phyloP scores from a whole-genome alignment of 2,797 vertebrate species.

The Clamator glandarius region DNA sequence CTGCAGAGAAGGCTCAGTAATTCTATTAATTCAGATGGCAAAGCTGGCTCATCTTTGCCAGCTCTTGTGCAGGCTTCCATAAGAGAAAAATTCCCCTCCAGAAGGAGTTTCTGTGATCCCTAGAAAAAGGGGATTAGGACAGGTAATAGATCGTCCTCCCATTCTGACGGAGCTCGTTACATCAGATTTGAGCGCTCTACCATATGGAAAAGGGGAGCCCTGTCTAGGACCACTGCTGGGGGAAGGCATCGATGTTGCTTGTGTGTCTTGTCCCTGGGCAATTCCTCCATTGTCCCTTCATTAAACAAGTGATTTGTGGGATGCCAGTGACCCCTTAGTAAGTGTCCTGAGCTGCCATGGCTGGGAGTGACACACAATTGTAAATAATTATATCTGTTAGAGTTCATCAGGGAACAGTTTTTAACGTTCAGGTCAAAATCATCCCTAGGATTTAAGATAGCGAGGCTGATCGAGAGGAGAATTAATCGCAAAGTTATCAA shows the following conservation, averaged over 20 bases:
- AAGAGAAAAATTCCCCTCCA: neutral
- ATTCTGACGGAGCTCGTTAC: conserved; percentile 22
- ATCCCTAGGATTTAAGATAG: neutral
- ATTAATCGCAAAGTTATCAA: neutral
- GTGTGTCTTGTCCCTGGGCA: neutral
- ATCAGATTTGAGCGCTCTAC: neutral
- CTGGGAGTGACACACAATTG: neutral
- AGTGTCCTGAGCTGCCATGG: neutral
- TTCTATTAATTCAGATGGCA: too few relatives aligned
- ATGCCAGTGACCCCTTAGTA: neutral
- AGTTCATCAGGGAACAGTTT: neutral
- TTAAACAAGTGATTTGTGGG: neutral
- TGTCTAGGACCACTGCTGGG: neutral
- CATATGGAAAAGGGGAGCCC: neutral
- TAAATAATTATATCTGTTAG: neutral
- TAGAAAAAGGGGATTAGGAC: neutral
- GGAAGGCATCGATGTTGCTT: neutral
- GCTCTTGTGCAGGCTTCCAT: neutral
- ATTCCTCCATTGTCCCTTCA: neutral
- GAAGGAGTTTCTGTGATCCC: neutral
- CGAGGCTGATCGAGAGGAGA: neutral
- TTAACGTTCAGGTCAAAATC: neutral
- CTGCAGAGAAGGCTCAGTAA: neutral
- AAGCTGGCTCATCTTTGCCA: neutral
- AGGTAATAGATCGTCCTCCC: neutral